Evolutionary conservation across 2,888 invertebrate species (phyloP).

Genomic region (Chaetogeoica ovagalla): DNA sequence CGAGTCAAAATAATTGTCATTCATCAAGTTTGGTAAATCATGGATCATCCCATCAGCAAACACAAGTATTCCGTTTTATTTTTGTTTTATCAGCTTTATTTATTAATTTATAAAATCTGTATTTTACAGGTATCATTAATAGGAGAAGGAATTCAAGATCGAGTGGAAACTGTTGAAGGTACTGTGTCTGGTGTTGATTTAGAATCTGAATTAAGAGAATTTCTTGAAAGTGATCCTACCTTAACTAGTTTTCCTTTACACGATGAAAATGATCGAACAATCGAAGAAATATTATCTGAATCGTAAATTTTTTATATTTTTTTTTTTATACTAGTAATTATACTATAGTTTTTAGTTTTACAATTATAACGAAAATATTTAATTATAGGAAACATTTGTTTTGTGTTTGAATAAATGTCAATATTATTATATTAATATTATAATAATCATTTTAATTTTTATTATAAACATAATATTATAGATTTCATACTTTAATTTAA

Average conservation of each 20-base stretch:
- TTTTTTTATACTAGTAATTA: neutral
- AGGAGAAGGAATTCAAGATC: slow-evolving; percentile 54
- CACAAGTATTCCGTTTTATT: slow-evolving; percentile 41
- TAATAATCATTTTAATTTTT: no score
- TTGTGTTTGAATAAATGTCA: no score
- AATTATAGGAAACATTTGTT: no score
- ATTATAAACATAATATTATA: no score
- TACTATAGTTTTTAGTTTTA: no score
- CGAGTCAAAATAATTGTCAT: slow-evolving; percentile 41
- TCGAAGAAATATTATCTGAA: slow-evolving; percentile 58
- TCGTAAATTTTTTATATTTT: slow-evolving; percentile 25
- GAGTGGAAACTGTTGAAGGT: slow-evolving; percentile 55
- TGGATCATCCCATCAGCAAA: slow-evolving; percentile 38
- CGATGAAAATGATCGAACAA: slow-evolving; percentile 58
- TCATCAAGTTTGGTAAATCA: slow-evolving; percentile 22
- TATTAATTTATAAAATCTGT: neutral
- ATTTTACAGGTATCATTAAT: slow-evolving; percentile 53
- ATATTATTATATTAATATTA: no score
- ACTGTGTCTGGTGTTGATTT: slow-evolving; percentile 64
- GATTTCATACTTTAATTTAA: no score
- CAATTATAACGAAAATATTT: no score
- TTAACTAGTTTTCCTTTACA: slow-evolving; percentile 61
- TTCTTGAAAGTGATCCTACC: slow-evolving; percentile 70
- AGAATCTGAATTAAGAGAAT: slow-evolving; percentile 72
- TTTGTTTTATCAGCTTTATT: slow-evolving; percentile 16